Evolutionary conservation across 2,888 invertebrate species (phyloP).

Genomic region (Tromatobia lineatoria): DNA sequence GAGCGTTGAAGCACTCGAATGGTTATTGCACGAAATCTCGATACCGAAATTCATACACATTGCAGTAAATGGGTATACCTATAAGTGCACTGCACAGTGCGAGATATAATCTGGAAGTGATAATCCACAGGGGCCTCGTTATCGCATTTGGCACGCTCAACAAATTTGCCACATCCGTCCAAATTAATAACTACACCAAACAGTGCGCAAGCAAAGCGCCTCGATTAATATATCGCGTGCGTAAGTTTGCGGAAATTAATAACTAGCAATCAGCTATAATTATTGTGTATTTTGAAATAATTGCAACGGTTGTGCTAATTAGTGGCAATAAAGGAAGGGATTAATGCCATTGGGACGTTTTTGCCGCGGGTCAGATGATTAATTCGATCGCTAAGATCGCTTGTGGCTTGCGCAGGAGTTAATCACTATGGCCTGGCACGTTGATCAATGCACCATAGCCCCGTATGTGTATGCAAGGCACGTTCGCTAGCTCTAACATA

Average conservation of each 20-base stretch:
- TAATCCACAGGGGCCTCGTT: slow-evolving; percentile 56
- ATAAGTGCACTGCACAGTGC: not conserved
- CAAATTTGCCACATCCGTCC: slow-evolving; percentile 39
- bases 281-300: slow-evolving; percentile 4
- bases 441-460: not conserved
- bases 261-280: slow-evolving; percentile 20
- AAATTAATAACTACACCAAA: slow-evolving; percentile 51
- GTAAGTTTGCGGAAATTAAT: slow-evolving; percentile 16
- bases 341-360: not conserved
- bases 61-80: not conserved
- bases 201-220: not conserved
- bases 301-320: not conserved
- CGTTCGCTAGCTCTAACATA: slow-evolving; percentile 24
- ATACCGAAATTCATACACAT: slow-evolving; percentile 56
- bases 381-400: slow-evolving; percentile 4
- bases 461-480: not conserved
- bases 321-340: not conserved
- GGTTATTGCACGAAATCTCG: slow-evolving; percentile 22
- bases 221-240: not conserved
- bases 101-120: slow-evolving; percentile 51
- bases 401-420: not conserved
- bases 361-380: not conserved
- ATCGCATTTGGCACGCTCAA: slow-evolving; percentile 62
- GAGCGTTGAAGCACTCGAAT: slow-evolving; percentile 22
- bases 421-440: not conserved